Evolutionary conservation across 2,113 vertebrate genomes (phyloP), one percentile per base, ranked within the genome.

Genomic region (Myxocyprinus asiaticus): DNA sequence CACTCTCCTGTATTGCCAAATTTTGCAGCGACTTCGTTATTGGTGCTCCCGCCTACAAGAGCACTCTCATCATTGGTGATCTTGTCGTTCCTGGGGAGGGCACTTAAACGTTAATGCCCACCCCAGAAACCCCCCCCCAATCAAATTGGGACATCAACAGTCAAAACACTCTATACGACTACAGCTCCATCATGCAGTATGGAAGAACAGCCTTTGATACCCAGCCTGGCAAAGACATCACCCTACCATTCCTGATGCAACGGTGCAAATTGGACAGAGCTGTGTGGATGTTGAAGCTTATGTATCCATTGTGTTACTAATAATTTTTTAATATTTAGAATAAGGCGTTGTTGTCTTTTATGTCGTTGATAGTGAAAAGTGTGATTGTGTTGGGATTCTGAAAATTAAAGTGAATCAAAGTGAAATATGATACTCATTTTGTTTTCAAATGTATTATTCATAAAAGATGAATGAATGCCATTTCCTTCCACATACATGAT

Each of bases 401-500:
- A 1, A 11, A 71, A 59, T 56, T 11, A 1, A 45, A 72, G 15
- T 45, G 0, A 10, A 44, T 44, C 14, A 11, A 15, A 43, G 5
- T n/a, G 55, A 15, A 15, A 56, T 7, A 0, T 22, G 12, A 22
- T 48, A 5, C 5, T 8, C 17, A n/a, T 15, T 44, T 17, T 22
- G 9, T 45, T 77, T 53, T 9, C 42, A 56, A 56, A 55, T 70
- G 0, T 42, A 42, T 55, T 9, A 72, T 45, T 45, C 2, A 56
- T 33, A 0, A 73, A 42, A 10, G 1, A 3, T 59, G 43, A 4
- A 10, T 10, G 50, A 53, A 33, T 33, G 22, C 22, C 22, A 33
- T 33, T 11, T n/a, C 6, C 2, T 47, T 22, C 10, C 10, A 15
- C 86, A 92, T 89, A 95, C 94, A 89, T 70, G 84, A 95, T 94